A percentile compares a stretch with the other conserved stretches of the same genome.
phyloP scores from a whole-genome alignment of 2,797 vertebrate species.

The Aulostomus chinensis region DNA sequence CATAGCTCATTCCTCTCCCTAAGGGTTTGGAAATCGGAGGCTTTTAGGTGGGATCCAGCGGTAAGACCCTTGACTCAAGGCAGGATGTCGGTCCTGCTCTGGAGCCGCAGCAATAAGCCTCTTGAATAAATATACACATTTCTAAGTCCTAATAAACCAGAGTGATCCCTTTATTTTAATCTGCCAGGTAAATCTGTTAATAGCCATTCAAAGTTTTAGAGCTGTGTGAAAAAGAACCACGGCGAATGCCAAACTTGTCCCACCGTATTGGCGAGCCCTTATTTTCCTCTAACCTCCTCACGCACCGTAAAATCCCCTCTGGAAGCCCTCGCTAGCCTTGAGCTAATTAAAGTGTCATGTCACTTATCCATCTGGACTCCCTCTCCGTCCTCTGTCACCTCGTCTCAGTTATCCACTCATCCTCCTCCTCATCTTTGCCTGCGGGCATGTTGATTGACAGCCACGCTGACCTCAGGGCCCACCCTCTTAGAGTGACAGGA shows the following conservation, averaged over 20 bases:
- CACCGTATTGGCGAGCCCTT: background rate
- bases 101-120: too few species aligned
- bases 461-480: slow-evolving; percentile 42
- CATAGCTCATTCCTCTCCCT: too few species aligned
- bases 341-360: slow-evolving; percentile 47
- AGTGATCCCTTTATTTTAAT: too few species aligned
- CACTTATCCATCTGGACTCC: slow-evolving; percentile 29
- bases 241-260: slow-evolving; percentile 7
- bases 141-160: too few species aligned
- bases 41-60: too few species aligned
- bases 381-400: slow-evolving; percentile 31
- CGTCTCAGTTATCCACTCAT: slow-evolving; percentile 53
- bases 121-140: too few species aligned
- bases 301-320: slow-evolving; percentile 17
- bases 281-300: slow-evolving; percentile 9
- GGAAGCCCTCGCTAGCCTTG: slow-evolving; percentile 24
- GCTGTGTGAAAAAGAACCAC: slow-evolving; percentile 1
- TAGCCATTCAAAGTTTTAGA: background rate
- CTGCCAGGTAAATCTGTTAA: too few species aligned
- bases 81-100: too few species aligned
- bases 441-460: slow-evolving; percentile 47
- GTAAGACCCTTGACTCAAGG: too few species aligned
- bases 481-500: slow-evolving; percentile 40
- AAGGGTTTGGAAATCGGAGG: too few species aligned
- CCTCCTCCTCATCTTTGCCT: slow-evolving; percentile 45